Evolutionary conservation across 2,797 vertebrate genomes (phyloP).

Genomic region (Pseudomugil gertrudae): DNA sequence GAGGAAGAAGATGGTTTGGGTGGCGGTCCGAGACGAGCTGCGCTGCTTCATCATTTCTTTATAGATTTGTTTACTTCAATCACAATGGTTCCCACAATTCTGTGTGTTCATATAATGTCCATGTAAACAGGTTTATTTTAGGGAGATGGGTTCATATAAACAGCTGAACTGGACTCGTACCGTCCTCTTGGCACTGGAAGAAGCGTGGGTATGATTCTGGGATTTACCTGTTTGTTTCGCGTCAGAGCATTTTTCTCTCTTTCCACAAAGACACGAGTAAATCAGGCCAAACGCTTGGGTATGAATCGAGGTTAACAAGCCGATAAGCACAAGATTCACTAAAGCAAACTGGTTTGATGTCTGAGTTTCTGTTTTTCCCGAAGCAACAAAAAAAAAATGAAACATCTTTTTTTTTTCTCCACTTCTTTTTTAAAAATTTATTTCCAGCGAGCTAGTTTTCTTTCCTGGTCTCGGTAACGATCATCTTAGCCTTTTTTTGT

Average conservation of each 20-base stretch:
- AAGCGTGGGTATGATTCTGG: constrained; percentile 40
- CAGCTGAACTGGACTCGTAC: constrained; percentile 16
- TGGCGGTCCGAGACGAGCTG: not conserved
- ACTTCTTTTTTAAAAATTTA: no score
- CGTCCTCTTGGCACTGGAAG: constrained; percentile 31
- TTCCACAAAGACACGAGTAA: constrained; percentile 41
- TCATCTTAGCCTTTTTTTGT: no score
- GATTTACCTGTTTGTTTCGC: constrained; percentile 50
- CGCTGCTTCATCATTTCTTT: no score
- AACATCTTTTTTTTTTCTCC: constrained; percentile 1
- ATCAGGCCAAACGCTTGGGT: constrained; percentile 37
- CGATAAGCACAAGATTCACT: constrained; percentile 19
- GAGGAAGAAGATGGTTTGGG: constrained; percentile 4
- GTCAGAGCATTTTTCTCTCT: constrained; percentile 29
- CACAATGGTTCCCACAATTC: constrained; percentile 17
- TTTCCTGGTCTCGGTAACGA: no score
- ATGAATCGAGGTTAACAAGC: constrained; percentile 32
- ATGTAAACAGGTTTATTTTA: constrained; percentile 42
- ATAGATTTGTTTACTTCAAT: constrained; percentile 26
- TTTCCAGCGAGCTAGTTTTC: no score
- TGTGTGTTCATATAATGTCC: not conserved
- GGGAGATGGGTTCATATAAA: constrained; percentile 20
- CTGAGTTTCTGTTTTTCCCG: no score
- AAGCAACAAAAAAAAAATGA: not conserved
- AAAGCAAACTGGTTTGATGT: constrained; percentile 3